Evolutionary conservation across 2,797 vertebrate species (phyloP), one percentile per base, ranked within the genome.

Genomic region (Acridotheres tristis): DNA sequence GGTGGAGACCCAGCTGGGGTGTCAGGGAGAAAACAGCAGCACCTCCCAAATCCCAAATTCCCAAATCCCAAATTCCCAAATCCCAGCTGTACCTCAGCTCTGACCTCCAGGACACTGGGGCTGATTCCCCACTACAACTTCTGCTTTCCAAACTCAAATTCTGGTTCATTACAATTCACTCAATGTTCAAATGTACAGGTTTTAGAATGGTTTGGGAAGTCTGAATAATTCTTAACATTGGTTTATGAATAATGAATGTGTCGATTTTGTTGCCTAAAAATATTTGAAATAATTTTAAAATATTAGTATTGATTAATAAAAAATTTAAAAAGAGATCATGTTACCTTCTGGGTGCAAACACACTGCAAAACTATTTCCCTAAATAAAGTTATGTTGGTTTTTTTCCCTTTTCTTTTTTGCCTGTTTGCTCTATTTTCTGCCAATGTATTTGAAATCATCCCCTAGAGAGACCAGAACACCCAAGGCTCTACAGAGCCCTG

Each of bases 341-440:
- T 93, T 93, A 95, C 96, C 58, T 82, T 40, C 36, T 27, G 80
- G 43, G 32, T 53, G 50, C 32, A 66, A 42, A 71, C 82, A 89
- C 90, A 59, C 66, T 43, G 85, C 34, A 72, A 71, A 88, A 63
- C 25, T 14, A 40, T 40, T n/a, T n/a, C 29, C 36, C 29, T 42
- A 42, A 42, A 71, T 26, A n/a, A 54, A 54, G 10, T 40, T 29
- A n/a, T 45, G 13, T 65, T 57, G 20, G 7, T 72, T 53, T 32
- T 32, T 43, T 3, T 62, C 75, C 29, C n/a, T 92, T 62, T 66
- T 85, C 40, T 40, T 92, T 91, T 62, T 95, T 86, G 10, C 96
- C 94, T 43, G 21, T 94, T 97, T 42, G 90, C 94, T 51, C 95
- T 55, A 19, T 97, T 96, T 83, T 96, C 85, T 90, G 82, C 14